A percentile compares a stretch with the other conserved stretches of the same genome.
Conservation (phyloP, 2,888 invertebrate species). For the Lasiommata megera region DNA sequence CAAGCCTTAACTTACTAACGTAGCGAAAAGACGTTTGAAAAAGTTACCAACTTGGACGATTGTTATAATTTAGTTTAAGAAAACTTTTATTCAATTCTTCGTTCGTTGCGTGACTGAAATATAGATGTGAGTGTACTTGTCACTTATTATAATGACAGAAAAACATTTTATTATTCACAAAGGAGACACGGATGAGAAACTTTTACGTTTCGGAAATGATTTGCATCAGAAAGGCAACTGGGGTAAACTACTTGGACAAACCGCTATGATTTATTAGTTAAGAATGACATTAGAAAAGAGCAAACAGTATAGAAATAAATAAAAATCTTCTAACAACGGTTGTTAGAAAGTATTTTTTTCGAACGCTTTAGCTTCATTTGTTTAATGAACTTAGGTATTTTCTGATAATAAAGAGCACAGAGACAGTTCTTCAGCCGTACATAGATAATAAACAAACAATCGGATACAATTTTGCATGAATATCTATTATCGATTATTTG, state of each 20-base stretch:
- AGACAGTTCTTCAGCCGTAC: too few relatives aligned
- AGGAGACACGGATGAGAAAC: neutral
- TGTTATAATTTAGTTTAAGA: conserved; percentile 10
- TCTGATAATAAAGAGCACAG: too few relatives aligned
- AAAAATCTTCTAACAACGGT: too few relatives aligned
- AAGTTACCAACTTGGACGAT: neutral
- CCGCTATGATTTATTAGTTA: conserved; percentile 3
- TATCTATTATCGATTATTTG: too few relatives aligned
- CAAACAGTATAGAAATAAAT: too few relatives aligned
- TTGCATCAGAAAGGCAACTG: conserved; percentile 9
- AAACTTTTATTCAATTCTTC: conserved; percentile 14
- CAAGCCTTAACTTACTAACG: neutral
- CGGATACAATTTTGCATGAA: too few relatives aligned
- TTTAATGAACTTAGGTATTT: too few relatives aligned
- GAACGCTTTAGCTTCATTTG: too few relatives aligned
- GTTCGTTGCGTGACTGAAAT: conserved; percentile 12
- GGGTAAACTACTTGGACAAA: conserved; percentile 1
- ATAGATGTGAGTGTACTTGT: conserved; percentile 5
- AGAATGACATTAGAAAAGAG: neutral
- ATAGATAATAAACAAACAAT: too few relatives aligned
- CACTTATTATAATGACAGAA: conserved; percentile 2
- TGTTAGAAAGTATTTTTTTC: too few relatives aligned
- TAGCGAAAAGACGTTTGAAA: conserved; percentile 6
- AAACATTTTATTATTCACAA: conserved; percentile 10
- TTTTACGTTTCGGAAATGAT: conserved; percentile 10